Base-by-base conservation (phyloP, 2,888 invertebrate genomes). In the Agelastica alni region DNA sequence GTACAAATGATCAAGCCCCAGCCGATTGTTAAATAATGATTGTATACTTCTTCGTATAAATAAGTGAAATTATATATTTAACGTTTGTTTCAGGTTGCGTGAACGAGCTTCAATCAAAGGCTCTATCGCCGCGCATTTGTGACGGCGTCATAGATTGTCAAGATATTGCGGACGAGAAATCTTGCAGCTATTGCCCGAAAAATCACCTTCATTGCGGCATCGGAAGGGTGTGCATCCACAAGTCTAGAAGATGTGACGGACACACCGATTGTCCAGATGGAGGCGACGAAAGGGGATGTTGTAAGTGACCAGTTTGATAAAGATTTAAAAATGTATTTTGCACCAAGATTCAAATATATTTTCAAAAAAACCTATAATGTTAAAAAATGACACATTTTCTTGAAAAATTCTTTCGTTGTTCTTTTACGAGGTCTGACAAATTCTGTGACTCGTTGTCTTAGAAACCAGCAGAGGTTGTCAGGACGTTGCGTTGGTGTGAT, bases 91-190 rank as follows among this genome's bases (percentile, higher is more conserved):
- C 70, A 88, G 89, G 87, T 56, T 93, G 93, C 70, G 85, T 86
- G 1, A 83, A 84, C 41, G 85, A 87, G 45, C 80, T 94, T 48
- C 88, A 90, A 65, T 81, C 83, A 18, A 83, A 86, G 62, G 91
- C 91, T 0, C 77, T 90, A 56, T 88, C 89, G 0, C 84, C 88
- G 1, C 81, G 92, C 41, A 81, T 93, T 26, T 94, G 94, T 70
- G 94, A 94, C 74, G 93, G 93, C 10, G 81, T 89, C 22, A 86
- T 91, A 9, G 94, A 94, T 75, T 94, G 94, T 74, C 85, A 88
- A 9, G 91, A 91, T 77, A 81, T 91, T 18, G 84, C 86, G 1
- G 93, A 93, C 75, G 93, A 93, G 76, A 85, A 84, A 53, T 80
- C 82, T 42, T 94, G 93, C 72, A 81, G 88, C 26, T 91, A 92